A percentile compares a stretch with the other conserved stretches of the same genome.
Evolutionary conservation across 1,140 invertebrate species (phyloP).

Genomic region (Chironomus tepperi): DNA sequence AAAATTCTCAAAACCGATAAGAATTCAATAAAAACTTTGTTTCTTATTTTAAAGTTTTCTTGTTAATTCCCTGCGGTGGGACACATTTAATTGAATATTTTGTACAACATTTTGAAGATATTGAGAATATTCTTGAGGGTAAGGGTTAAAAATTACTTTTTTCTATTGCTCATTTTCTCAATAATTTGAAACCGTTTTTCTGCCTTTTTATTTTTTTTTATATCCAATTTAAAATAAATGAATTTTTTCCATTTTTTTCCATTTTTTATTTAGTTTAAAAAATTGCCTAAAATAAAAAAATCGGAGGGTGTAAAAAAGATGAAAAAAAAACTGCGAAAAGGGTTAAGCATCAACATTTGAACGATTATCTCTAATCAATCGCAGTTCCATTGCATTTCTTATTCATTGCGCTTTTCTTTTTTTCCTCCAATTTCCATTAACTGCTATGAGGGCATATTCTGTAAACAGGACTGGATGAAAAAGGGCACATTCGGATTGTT

Average conservation of each 20-base stretch:
- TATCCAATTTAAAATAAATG: neutral
- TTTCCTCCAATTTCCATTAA: neutral
- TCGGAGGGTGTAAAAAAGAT: no score
- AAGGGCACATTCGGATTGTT: neutral
- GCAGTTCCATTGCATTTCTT: constrained; percentile 6
- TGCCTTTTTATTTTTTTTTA: neutral
- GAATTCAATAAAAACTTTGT: no score
- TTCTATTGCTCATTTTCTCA: neutral
- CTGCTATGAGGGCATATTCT: neutral
- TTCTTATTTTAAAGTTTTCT: no score
- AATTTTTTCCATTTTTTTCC: no score
- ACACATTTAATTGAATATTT: neutral
- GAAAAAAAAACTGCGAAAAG: neutral
- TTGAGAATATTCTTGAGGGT: no score
- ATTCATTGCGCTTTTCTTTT: constrained; percentile 18
- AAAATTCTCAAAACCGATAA: no score
- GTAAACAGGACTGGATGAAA: neutral
- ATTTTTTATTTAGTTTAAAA: no score
- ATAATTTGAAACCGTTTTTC: neutral
- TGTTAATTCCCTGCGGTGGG: neutral
- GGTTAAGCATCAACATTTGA: neutral
- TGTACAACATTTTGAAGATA: neutral
- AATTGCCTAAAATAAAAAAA: no score
- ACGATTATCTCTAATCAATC: constrained; percentile 21
- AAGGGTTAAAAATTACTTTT: neutral